phyloP scores from a whole-genome alignment of 2,888 invertebrate genomes.

The Malacosoma neustria region DNA sequence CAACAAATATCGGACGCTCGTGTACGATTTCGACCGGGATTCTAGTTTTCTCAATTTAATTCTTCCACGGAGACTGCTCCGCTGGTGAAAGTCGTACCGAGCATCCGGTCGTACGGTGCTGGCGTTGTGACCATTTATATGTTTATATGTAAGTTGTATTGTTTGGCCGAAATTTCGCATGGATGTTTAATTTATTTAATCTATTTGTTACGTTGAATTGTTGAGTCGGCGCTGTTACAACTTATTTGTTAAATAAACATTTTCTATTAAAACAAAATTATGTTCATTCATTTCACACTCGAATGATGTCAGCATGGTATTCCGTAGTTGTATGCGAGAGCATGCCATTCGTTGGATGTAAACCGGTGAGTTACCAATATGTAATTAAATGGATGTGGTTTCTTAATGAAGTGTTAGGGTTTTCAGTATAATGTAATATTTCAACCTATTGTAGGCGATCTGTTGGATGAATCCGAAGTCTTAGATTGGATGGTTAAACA shows the following conservation, averaged over 20 bases:
- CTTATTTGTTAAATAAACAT: constrained; percentile 70
- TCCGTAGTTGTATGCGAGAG: constrained; percentile 64
- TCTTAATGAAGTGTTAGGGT: constrained; percentile 40
- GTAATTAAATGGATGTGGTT: constrained; percentile 71
- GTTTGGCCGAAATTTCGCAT: constrained; percentile 66
- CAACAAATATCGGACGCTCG: constrained; percentile 23
- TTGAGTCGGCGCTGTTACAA: constrained; percentile 63
- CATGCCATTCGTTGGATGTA: constrained; percentile 64
- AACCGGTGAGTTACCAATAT: constrained; percentile 63
- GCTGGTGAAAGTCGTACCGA: constrained; percentile 19
- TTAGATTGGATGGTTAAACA: constrained; percentile 94
- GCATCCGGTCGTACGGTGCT: constrained; percentile 38
- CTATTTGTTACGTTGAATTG: constrained; percentile 64
- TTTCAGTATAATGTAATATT: constrained; percentile 31
- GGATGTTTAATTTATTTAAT: constrained; percentile 54
- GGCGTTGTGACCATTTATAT: constrained; percentile 48
- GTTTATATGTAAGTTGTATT: constrained; percentile 60
- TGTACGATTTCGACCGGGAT: constrained; percentile 19
- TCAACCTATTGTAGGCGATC: constrained; percentile 64
- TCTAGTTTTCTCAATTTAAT: neutral
- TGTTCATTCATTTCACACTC: constrained; percentile 54
- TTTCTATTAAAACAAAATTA: constrained; percentile 48
- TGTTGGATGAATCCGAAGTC: constrained; percentile 85
- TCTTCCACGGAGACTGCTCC: constrained; percentile 1
- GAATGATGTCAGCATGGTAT: constrained; percentile 73